These are phyloP conservation scores for Pseudomugil tenellus DNA, from an alignment of 2,797 vertebrate genomes.

Conservation along the genomic window DNA sequence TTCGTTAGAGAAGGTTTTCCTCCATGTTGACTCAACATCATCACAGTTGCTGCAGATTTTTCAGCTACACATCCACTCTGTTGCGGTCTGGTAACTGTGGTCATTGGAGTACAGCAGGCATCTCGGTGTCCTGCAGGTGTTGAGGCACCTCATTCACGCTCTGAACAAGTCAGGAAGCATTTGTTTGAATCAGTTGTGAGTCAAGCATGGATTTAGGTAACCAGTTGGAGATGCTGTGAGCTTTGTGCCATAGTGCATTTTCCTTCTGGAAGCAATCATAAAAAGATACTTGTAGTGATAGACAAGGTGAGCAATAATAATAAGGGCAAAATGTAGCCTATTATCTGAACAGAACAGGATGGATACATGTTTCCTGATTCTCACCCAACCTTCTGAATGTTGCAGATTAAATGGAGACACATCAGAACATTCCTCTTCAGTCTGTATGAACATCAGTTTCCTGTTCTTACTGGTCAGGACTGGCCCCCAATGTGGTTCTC, in stretches of 20 bases:
- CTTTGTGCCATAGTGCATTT: background rate
- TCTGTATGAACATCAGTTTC: background rate
- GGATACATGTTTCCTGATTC: background rate
- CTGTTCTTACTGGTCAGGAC: background rate
- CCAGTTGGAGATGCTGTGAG: background rate
- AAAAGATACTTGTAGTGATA: constrained; percentile 29
- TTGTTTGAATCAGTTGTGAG: too few relatives aligned
- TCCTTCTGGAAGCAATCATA: constrained; percentile 61
- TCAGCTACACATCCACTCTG: constrained; percentile 60
- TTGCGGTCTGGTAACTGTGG: background rate
- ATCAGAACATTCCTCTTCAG: background rate
- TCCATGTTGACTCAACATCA: constrained; percentile 23
- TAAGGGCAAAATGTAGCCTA: too few relatives aligned
- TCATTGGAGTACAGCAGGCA: too few relatives aligned
- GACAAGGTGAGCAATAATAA: background rate
- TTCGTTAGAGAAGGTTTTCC: background rate
- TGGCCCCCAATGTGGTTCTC: too few relatives aligned
- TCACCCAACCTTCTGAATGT: too few relatives aligned
- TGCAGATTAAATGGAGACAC: background rate
- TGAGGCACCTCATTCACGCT: too few relatives aligned
- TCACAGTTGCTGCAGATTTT: constrained; percentile 40
- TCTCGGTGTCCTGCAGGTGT: too few relatives aligned
- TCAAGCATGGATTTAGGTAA: too few relatives aligned
- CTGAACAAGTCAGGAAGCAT: too few relatives aligned
- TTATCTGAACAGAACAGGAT: background rate